Conservation (phyloP, 2,797 vertebrate species). For the Poecilia wingei region DNA sequence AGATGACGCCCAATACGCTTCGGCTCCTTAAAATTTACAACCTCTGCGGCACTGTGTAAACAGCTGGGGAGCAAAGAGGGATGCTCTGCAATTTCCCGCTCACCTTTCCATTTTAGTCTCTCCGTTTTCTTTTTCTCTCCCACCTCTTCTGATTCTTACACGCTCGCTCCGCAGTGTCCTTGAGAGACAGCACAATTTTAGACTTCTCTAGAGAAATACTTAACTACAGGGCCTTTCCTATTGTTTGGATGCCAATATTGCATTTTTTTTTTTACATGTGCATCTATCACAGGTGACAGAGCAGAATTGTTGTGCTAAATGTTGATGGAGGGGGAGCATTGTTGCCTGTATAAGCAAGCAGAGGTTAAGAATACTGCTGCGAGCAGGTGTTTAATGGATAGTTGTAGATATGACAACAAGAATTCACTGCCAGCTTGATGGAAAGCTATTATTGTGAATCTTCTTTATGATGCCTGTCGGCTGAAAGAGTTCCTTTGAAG, state of each 20-base stretch:
- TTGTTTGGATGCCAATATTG: conserved; percentile 77
- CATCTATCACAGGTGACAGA: conserved; percentile 76
- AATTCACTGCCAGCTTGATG: conserved; percentile 65
- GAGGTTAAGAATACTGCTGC: conserved; percentile 65
- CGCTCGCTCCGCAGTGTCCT: conserved; percentile 72
- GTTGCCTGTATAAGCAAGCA: conserved; percentile 41
- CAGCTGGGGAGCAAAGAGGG: conserved; percentile 68
- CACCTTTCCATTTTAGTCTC: conserved; percentile 24
- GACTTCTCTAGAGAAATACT: conserved; percentile 80
- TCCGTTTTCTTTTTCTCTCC: background rate
- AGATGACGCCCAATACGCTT: conserved; percentile 76
- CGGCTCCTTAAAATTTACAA: conserved; percentile 77
- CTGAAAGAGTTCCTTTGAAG: conserved; percentile 40
- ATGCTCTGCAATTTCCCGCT: conserved; percentile 64
- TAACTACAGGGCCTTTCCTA: conserved; percentile 66
- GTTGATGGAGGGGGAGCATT: conserved; percentile 53
- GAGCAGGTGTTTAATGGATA: conserved; percentile 68
- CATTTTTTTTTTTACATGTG: conserved; percentile 57
- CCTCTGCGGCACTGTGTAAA: conserved; percentile 76
- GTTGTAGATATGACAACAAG: conserved; percentile 55
- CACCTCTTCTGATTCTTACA: conserved; percentile 34
- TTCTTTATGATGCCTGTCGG: conserved; percentile 66
- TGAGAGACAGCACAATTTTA: conserved; percentile 74
- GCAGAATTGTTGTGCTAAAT: conserved; percentile 48
- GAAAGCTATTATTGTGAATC: conserved; percentile 70